A percentile compares a stretch with the other conserved stretches of the same genome.
phyloP scores from a whole-genome alignment of 53 echinoderm and acorn worm genomes.

The Pentamera pediparva region DNA sequence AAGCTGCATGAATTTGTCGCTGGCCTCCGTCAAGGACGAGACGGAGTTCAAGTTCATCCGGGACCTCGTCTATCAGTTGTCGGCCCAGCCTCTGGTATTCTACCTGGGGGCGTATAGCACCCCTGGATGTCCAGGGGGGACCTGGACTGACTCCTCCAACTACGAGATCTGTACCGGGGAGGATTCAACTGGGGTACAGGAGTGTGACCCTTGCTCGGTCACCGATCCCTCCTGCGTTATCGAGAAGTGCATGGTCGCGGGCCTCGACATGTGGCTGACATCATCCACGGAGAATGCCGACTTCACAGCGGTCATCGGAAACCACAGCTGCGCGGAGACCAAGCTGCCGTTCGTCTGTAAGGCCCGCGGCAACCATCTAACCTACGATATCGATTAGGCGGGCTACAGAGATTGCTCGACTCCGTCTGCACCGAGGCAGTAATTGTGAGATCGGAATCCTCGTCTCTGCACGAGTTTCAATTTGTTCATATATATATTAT shows the following conservation, averaged over 20 bases:
- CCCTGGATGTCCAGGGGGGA: not conserved
- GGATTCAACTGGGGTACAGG: not conserved
- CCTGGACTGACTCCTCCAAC: slow-evolving; percentile 1
- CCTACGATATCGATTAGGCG: too few species aligned
- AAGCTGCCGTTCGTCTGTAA: slow-evolving; percentile 10
- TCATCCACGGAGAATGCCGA: not conserved
- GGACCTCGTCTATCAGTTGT: not conserved
- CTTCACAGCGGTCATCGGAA: not conserved
- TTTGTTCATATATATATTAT: too few species aligned
- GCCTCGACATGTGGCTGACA: not conserved
- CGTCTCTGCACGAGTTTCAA: too few species aligned
- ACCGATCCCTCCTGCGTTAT: not conserved
- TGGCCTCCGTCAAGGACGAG: not conserved
- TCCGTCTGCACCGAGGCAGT: too few species aligned
- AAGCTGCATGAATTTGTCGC: not conserved
- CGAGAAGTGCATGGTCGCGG: slow-evolving; percentile 15
- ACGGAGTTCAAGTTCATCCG: slow-evolving; percentile 1
- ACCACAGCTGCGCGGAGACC: not conserved
- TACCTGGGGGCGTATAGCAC: slow-evolving; percentile 10
- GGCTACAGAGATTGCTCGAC: too few species aligned
- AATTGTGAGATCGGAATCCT: too few species aligned
- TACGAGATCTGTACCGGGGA: not conserved
- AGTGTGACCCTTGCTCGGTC: not conserved
- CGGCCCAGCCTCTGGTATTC: not conserved
- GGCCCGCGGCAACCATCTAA: too few species aligned